These are phyloP conservation scores for Struthio camelus DNA, from an alignment of 2,113 vertebrate genomes.

Conservation along the genomic window DNA sequence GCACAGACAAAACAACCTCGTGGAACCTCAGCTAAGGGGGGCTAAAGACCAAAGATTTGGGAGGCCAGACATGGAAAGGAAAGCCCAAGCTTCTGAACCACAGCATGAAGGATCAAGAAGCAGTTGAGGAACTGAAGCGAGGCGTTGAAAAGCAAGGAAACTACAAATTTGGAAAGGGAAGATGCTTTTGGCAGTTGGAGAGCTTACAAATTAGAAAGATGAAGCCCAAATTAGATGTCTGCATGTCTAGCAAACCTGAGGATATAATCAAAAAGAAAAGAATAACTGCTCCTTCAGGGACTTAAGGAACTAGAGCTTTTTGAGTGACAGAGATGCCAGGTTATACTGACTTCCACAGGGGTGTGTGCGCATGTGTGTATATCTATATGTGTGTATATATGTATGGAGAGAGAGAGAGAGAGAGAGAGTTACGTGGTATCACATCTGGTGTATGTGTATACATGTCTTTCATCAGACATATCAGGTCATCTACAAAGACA, in stretches of 20 bases:
- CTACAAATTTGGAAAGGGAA: not conserved
- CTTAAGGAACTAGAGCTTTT: no score
- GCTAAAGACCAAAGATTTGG: not conserved
- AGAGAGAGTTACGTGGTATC: no score
- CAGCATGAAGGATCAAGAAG: not conserved
- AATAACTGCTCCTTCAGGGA: no score
- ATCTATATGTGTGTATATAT: no score
- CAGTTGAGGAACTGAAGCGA: not conserved
- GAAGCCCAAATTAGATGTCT: not conserved
- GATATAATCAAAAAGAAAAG: no score
- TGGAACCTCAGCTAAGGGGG: not conserved
- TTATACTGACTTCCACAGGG: no score
- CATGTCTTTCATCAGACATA: no score
- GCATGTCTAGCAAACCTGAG: not conserved
- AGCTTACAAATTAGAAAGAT: not conserved
- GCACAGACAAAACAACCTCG: not conserved
- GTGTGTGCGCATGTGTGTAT: no score
- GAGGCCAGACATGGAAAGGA: not conserved
- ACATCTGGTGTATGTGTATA: no score
- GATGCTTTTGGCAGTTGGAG: not conserved
- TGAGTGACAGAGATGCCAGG: no score
- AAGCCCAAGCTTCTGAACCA: not conserved
- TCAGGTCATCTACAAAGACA: not conserved
- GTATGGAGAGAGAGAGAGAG: no score
- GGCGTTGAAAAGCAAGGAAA: not conserved